A percentile compares a stretch with the other conserved stretches of the same genome.
These are phyloP conservation scores for Zosterops lateralis DNA, from an alignment of 2,113 vertebrate genomes.

Conservation along the genomic window DNA sequence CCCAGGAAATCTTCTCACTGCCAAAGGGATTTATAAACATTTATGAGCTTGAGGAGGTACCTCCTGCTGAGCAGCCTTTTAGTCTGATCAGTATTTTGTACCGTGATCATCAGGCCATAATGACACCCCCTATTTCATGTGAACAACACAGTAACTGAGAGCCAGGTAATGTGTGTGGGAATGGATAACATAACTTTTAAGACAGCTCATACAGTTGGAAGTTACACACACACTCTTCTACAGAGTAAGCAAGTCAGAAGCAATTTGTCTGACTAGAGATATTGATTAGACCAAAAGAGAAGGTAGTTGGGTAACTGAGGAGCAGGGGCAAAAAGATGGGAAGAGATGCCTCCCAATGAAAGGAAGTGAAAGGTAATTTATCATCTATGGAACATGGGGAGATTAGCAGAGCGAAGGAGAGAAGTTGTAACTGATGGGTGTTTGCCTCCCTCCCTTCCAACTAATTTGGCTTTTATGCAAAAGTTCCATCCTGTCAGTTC, in stretches of 20 bases:
- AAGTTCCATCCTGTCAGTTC: conserved; percentile 6
- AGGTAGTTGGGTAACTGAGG: neutral
- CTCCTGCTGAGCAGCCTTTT: neutral
- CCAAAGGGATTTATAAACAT: neutral
- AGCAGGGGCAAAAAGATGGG: neutral
- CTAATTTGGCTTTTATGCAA: neutral
- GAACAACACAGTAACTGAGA: neutral
- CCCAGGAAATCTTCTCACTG: neutral
- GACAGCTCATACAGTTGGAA: neutral
- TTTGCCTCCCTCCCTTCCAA: neutral
- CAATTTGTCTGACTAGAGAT: neutral
- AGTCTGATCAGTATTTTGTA: neutral
- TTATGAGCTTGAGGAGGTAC: neutral
- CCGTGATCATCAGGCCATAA: neutral
- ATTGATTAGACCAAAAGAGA: neutral
- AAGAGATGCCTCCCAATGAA: neutral
- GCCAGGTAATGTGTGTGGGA: neutral
- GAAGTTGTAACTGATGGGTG: neutral
- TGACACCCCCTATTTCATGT: neutral
- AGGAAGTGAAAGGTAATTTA: neutral
- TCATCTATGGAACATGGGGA: neutral
- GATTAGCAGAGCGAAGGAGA: neutral
- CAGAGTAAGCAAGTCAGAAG: conserved; percentile 11
- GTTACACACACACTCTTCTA: neutral
- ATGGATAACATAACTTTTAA: neutral